Evolutionary conservation across 2,113 vertebrate genomes (phyloP).

Genomic region (Lophotis ruficrista): DNA sequence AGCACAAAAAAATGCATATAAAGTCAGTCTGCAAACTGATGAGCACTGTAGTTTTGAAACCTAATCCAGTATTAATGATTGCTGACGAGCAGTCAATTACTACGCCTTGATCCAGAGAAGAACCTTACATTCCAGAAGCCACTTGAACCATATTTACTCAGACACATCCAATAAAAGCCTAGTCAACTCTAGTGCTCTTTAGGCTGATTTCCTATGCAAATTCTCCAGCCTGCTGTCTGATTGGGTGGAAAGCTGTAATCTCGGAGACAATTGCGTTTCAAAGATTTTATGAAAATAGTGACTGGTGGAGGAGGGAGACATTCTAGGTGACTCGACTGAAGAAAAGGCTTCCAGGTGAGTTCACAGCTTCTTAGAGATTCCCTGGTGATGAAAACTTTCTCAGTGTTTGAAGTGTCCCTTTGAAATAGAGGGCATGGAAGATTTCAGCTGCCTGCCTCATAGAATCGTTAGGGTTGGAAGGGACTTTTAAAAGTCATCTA

Average conservation of each 20-base stretch:
- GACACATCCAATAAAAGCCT: constrained; percentile 17
- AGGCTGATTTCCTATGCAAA: constrained; percentile 10
- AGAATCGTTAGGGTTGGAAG: no score
- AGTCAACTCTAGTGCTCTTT: constrained; percentile 17
- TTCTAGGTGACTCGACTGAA: not conserved
- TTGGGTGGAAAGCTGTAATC: not conserved
- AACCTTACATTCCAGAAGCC: not conserved
- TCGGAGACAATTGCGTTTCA: not conserved
- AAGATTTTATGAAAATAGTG: not conserved
- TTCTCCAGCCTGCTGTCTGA: not conserved
- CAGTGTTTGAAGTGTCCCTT: not conserved
- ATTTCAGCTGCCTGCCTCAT: not conserved
- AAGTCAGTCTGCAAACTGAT: not conserved
- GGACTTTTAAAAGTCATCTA: no score
- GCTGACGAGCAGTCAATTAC: not conserved
- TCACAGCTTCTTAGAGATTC: not conserved
- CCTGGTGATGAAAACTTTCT: not conserved
- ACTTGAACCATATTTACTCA: constrained; percentile 17
- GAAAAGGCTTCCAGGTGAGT: constrained; percentile 7
- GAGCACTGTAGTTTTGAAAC: not conserved
- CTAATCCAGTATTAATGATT: not conserved
- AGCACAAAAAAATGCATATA: not conserved
- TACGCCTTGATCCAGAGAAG: not conserved
- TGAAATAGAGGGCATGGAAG: not conserved
- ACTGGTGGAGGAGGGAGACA: not conserved